Conservation (phyloP, 2,113 vertebrate genomes). For the Tonatia bakeri region DNA sequence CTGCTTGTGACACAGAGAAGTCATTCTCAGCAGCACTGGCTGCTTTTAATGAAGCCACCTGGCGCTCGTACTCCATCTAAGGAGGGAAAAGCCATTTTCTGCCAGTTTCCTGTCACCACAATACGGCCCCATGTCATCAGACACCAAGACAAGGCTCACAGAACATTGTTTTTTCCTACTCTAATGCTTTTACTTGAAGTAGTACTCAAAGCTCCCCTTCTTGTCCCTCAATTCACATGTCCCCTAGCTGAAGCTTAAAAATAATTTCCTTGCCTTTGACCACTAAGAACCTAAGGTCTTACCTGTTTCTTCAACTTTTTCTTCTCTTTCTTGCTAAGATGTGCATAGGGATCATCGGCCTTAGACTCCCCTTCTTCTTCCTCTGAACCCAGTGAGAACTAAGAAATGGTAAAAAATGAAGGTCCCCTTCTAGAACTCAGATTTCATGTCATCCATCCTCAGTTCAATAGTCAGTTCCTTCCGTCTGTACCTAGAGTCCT, state of each 20-base stretch:
- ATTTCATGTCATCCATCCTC: background rate
- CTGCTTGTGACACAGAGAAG: constrained; percentile 92
- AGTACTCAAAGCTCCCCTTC: no score
- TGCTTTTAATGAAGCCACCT: constrained; percentile 87
- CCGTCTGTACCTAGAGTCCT: background rate
- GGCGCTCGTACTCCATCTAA: constrained; percentile 90
- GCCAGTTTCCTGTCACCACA: background rate
- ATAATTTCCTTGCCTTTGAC: background rate
- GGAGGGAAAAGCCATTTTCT: background rate
- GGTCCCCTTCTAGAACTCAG: background rate
- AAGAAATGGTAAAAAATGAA: background rate
- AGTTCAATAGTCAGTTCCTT: background rate
- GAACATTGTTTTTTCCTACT: background rate
- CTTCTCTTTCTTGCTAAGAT: constrained; percentile 92
- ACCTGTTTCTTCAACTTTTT: constrained; percentile 93
- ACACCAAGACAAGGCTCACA: background rate
- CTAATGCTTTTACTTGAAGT: background rate
- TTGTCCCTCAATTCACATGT: background rate
- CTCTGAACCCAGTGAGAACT: constrained; percentile 15
- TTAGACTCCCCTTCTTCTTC: constrained; percentile 58
- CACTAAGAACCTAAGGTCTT: background rate
- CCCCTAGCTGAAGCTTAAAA: background rate
- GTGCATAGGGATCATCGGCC: constrained; percentile 82
- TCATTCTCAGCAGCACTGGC: constrained; percentile 88
- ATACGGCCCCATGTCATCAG: background rate